Evolutionary conservation across 1,140 invertebrate species (phyloP).

Genomic region (Tetramorium simillimum): DNA sequence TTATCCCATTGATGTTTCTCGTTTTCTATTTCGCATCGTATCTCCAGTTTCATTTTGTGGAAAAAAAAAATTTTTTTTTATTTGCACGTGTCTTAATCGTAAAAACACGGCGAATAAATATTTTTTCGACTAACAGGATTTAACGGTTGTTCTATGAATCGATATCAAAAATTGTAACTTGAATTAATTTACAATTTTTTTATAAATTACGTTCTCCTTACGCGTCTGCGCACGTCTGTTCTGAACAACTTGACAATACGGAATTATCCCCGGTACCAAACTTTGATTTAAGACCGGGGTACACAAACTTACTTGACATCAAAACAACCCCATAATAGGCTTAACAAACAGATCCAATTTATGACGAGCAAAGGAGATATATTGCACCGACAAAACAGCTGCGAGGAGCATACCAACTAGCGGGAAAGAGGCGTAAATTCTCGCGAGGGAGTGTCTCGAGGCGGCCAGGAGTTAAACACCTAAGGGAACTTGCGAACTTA

Average conservation of each 20-base stretch:
- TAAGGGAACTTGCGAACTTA: neutral
- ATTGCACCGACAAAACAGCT: conserved; percentile 31
- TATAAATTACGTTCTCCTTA: neutral
- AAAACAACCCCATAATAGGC: conserved; percentile 29
- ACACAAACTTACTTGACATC: neutral
- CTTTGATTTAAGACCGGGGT: conserved; percentile 2
- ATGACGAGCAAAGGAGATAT: conserved; percentile 11
- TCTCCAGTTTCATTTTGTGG: neutral
- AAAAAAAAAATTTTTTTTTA: neutral
- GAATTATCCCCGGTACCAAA: neutral
- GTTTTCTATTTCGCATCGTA: neutral
- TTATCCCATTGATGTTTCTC: neutral
- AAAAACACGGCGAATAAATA: neutral
- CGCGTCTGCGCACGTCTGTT: neutral
- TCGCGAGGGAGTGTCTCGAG: neutral
- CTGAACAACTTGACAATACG: neutral
- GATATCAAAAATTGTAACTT: neutral
- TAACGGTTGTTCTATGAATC: neutral
- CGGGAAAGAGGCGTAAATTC: conserved; percentile 32
- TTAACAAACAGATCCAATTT: conserved; percentile 48
- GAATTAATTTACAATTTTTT: neutral
- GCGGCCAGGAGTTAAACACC: conserved; percentile 12
- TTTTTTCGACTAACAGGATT: neutral
- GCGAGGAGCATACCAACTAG: conserved; percentile 36
- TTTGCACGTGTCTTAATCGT: neutral